Evolutionary conservation across 1,140 invertebrate genomes (phyloP).

Genomic region (Cyphomyrmex costatus): DNA sequence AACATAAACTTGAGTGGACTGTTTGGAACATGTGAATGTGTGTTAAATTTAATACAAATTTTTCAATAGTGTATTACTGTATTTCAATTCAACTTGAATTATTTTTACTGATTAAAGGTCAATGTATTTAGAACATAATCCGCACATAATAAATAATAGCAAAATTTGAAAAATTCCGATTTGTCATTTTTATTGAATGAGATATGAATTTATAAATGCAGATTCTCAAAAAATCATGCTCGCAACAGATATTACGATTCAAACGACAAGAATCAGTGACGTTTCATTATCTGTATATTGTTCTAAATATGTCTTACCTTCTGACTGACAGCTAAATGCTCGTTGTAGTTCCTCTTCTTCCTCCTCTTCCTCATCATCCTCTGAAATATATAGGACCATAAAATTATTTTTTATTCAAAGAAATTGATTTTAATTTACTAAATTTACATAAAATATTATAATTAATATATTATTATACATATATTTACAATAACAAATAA

Average conservation of each 20-base stretch:
- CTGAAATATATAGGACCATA: constrained; percentile 61
- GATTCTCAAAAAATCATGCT: not conserved
- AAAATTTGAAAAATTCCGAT: no score
- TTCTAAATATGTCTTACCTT: constrained; percentile 73
- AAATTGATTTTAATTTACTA: constrained; percentile 18
- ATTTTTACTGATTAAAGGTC: no score
- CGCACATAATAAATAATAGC: no score
- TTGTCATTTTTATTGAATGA: no score
- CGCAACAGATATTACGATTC: not conserved
- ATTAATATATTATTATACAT: not conserved
- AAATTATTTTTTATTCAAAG: not conserved
- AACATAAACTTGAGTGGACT: no score
- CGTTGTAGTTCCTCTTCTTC: constrained; percentile 82
- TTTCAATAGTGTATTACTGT: no score
- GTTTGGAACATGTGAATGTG: no score
- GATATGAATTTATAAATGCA: not conserved
- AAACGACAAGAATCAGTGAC: not conserved
- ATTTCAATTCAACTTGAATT: no score
- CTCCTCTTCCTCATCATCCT: constrained; percentile 79
- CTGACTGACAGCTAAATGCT: constrained; percentile 79
- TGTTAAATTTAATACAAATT: no score
- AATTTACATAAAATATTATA: constrained; percentile 12
- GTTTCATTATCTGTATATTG: not conserved
- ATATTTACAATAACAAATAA: not conserved
- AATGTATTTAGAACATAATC: no score